Evolutionary conservation across 2,888 invertebrate species (phyloP), one percentile per base, ranked within the genome.

Genomic region (Electrophaes corylata): DNA sequence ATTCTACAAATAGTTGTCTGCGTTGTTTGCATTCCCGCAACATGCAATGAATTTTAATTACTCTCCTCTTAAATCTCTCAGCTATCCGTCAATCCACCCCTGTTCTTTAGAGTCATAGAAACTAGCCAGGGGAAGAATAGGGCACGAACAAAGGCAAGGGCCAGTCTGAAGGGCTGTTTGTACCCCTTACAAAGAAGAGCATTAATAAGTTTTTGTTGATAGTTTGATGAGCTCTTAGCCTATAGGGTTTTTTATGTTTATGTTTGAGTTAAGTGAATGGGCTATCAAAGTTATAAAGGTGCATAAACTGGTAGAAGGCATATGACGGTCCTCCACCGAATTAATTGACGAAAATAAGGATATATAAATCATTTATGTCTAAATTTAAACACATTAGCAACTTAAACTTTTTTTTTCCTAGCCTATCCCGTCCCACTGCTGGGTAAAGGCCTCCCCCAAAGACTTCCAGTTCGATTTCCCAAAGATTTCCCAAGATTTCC

Each of bases 181-280:
- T 53, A 56, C 57, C 56, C 60, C 29, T 56, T 39, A 39, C 49
- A 62, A 48, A 57, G 53, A 51, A 57, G 50, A 20, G 47, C 19
- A 46, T 35, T 55, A 58, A 64, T 58, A 11, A 59, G 33, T 61
- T 59, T 63, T 63, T 62, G 57, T 58, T 57, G 50, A 56, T 49
- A 26, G 18, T 31, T 50, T 44, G 41, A 47, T 48, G 31, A 31
- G 19, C 23, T 18, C n/a, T 19, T 12, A 16, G 16, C 33, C 44
- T 29, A 19, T 31, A 26, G 51, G 26, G 29, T 57, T 37, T 45
- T 49, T 46, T 11, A 26, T 35, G 14, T n/a, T 46, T 18, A n/a
- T 18, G 11, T n/a, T 39, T n/a, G 1, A 6, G 23, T 23, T 10
- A 0, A 19, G 8, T 29, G 26, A 29, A 29, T 10, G 10, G 26